These are phyloP conservation scores for Gastrophysa polygoni DNA, from an alignment of 2,888 invertebrate species.

Conservation along the genomic window DNA sequence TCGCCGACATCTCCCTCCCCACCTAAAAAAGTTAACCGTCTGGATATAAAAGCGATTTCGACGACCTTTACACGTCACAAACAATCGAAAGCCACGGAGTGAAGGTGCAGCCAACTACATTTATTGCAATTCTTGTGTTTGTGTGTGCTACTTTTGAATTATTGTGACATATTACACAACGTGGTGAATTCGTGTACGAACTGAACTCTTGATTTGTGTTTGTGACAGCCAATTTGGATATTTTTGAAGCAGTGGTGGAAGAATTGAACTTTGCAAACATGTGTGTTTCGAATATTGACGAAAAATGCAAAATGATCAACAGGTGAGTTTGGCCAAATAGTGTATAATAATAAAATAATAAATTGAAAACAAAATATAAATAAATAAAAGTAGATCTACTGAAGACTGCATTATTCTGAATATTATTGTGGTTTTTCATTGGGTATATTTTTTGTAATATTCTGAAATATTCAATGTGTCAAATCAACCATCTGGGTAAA, in stretches of 20 bases:
- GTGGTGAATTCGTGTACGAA: conserved; percentile 21
- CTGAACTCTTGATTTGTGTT: too few species aligned
- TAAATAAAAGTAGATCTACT: too few species aligned
- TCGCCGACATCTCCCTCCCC: conserved; percentile 28
- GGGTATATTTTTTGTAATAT: too few species aligned
- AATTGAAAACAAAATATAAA: background rate
- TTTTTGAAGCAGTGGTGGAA: conserved; percentile 23
- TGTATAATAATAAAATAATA: background rate
- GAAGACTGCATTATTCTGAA: too few species aligned
- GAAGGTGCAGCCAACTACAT: background rate
- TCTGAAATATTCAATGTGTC: too few species aligned
- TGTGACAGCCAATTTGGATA: conserved; percentile 5
- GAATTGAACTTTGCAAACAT: conserved; percentile 28
- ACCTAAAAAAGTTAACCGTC: background rate
- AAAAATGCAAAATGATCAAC: conserved; percentile 53
- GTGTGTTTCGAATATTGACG: conserved; percentile 45
- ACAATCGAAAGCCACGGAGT: conserved; percentile 11
- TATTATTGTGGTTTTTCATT: too few species aligned
- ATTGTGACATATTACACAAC: conserved; percentile 33
- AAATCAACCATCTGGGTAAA: too few species aligned
- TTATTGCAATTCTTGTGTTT: too few species aligned
- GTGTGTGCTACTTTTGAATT: background rate
- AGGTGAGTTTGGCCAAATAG: conserved; percentile 45
- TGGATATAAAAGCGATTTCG: conserved; percentile 33
- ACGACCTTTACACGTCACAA: conserved; percentile 29